These are phyloP conservation scores for Eulemur macaco DNA, from an alignment of 2,113 vertebrate genomes.

Conservation along the genomic window DNA sequence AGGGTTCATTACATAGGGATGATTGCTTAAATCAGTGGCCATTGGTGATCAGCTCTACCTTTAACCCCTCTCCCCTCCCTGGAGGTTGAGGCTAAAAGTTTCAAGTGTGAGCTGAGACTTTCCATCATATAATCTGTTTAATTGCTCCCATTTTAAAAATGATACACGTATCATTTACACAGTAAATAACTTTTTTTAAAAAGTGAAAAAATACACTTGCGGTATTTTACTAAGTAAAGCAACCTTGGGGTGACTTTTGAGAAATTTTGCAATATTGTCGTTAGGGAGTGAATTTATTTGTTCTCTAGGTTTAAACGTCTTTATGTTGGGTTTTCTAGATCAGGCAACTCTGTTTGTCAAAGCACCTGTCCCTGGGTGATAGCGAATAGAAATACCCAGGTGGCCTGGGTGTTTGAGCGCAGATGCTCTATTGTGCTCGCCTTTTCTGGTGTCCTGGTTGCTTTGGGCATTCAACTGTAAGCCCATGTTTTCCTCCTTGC, in stretches of 20 bases:
- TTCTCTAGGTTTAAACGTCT: neutral
- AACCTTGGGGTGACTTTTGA: neutral
- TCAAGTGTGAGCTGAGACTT: neutral
- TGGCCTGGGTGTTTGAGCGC: neutral
- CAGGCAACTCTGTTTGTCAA: neutral
- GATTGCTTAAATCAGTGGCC: neutral
- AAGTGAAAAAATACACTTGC: neutral
- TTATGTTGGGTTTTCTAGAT: conserved; percentile 11
- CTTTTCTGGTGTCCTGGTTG: neutral
- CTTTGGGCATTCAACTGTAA: conserved; percentile 32
- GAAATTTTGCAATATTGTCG: neutral
- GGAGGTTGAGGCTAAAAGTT: neutral
- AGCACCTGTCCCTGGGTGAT: neutral
- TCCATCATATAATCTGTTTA: neutral
- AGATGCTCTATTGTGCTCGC: neutral
- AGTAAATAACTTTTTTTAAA: neutral
- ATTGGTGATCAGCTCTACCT: neutral
- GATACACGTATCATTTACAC: neutral
- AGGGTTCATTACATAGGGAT: neutral
- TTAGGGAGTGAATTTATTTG: neutral
- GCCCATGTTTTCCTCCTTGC: neutral
- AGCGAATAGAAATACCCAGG: neutral
- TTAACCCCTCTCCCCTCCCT: no score
- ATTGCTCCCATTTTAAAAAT: neutral
- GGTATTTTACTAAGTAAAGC: neutral